Base-by-base conservation (phyloP, 2,888 invertebrate genomes). In the Andrena camellia region DNA sequence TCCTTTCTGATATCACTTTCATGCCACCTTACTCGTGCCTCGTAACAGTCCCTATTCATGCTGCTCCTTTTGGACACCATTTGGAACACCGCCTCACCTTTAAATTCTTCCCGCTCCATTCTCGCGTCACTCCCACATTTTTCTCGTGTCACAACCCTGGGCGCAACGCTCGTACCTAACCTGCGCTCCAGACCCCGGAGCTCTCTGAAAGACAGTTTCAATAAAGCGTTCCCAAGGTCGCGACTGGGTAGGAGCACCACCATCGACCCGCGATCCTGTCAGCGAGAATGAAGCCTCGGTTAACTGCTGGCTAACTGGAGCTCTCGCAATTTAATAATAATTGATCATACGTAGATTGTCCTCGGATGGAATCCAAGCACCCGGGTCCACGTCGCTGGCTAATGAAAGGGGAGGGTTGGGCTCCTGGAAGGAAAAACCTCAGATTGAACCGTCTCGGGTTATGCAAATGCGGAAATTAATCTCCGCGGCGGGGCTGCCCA, bases 401-500 rank as follows among this genome's bases (percentile, higher is more conserved):
- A 60, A 74, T 67, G 60, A 50, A 29, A 17, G 0, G 17, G 0
- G 17, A 20, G 54, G 60, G 42, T 10, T n/a, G 8, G 0, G 2
- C 26, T 4, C 2, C 2, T n/a, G 7, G 57, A 1, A 42, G 42
- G 48, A 29, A 35, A 60, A 42, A 48, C 29, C 5, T 17, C 26
- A 26, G 62, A 71, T 71, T 29, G 71, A 71, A 62, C 71, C 71
- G 71, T 50, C 71, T 33, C 70, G 70, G 54, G 8, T 70, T 71
- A 71, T 71, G 71, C 71, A 57, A 64, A 78, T 73, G 52, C 52
- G 78, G 78, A 69, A 76, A 80, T 71, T 66, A 66, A 71, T 79
- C 60, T 64, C 35, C 23, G 42, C 59, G 63, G 20, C 48, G 33
- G 31, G n/a, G 35, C 13, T 20, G 23, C 66, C 62, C 52, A 50